phyloP scores from a whole-genome alignment of 2,797 vertebrate genomes.

The Crenichthys baileyi region DNA sequence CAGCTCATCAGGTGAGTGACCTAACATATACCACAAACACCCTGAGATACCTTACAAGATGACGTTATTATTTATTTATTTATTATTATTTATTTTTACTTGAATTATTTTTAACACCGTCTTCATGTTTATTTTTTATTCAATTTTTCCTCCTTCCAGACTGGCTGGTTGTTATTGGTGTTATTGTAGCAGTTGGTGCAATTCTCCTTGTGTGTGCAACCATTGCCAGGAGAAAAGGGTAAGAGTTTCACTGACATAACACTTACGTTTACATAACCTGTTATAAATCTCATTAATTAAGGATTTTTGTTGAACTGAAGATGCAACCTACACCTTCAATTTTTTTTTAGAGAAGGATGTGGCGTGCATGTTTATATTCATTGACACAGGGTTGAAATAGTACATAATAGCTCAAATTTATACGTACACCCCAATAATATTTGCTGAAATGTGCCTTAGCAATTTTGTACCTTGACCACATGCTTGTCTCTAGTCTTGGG shows the following conservation, averaged over 20 bases:
- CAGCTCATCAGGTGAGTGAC: constrained; percentile 50
- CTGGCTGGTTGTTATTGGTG: constrained; percentile 73
- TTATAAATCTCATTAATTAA: neutral
- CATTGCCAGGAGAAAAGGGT: constrained; percentile 78
- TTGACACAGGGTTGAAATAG: too few species aligned
- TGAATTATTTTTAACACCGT: neutral
- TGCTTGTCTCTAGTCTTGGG: neutral
- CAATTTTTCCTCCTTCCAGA: constrained; percentile 63
- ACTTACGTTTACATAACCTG: neutral
- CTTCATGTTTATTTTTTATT: neutral
- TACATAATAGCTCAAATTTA: too few species aligned
- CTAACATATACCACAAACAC: neutral
- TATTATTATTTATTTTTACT: neutral
- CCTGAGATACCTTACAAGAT: neutral
- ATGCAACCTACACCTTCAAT: neutral
- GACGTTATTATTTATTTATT: neutral
- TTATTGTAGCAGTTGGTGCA: constrained; percentile 61
- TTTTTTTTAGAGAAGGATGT: neutral
- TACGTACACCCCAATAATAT: too few species aligned
- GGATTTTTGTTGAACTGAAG: neutral
- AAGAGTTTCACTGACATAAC: constrained; percentile 4
- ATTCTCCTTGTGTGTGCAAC: constrained; percentile 69
- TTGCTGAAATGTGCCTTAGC: too few species aligned
- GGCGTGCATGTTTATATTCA: too few species aligned
- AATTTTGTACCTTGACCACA: neutral